Base-by-base conservation (phyloP, 2,113 vertebrate genomes). In the Symphodus melops region DNA sequence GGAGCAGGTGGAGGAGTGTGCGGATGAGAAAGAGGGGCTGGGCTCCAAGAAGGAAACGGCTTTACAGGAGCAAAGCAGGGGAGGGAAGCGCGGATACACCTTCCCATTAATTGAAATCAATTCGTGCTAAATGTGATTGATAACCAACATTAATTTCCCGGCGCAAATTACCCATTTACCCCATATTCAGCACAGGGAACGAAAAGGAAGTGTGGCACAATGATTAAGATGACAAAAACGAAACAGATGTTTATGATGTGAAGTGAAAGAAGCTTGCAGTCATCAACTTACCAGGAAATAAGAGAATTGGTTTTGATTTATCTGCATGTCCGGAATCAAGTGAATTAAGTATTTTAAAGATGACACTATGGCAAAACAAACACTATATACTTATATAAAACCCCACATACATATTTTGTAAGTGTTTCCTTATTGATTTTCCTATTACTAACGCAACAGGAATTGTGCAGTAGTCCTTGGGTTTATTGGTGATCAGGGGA, bases 41-140 rank as follows among this genome's bases (percentile, higher is more conserved):
- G 88, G 79, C 70, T 75, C 86, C 21, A 14, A 9, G 46, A 60
- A 37, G 25, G 73, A 56, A 59, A 8, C 37, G 75, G 42, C 59
- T 59, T 3, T 10, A 53, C 13, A 51, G 21, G 72, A 72, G 69
- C 46, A 62, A 68, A 83, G 63, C 71, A 5, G 49, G 39, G 57
- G 48, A 53, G 63, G 70, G 61, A 33, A 25, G 42, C 42, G n/a
- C 20, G 36, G 71, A 54, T 46, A 66, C 64, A 9, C 73, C 74
- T 77, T 66, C 51, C 53, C 82, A 74, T 81, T 87, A 80, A 87
- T 82, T 86, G 81, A 74, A 82, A 78, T 80, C 86, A 83, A 69
- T 85, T 75, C 65, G 64, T 63, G 25, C 68, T 72, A 84, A 88
- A 89, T 72, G 64, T 86, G 82, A 92, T 91, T 85, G 82, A 93